Base-by-base conservation (phyloP, 2,888 invertebrate genomes). In the Xanthia icteritia region DNA sequence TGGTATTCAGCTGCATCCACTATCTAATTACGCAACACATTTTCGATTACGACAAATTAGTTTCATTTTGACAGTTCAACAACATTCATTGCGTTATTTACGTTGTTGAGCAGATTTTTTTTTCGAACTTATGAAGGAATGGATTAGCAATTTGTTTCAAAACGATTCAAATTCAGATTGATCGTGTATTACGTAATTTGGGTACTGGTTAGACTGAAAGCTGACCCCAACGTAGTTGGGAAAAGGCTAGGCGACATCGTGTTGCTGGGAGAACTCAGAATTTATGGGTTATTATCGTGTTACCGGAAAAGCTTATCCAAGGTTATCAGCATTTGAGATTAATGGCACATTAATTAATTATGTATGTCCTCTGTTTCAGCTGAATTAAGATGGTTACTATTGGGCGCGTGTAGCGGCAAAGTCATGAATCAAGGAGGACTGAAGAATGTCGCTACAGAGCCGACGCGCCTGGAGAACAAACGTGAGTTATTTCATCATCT, bases 401-500 rank as follows among this genome's bases (percentile, higher is more conserved):
- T 87, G 66, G 88, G 90, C 75, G 89, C 92, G 85, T 92, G 94
- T 95, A 95, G 91, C 89, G 91, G 88, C 69, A 88, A 87, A 86
- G 92, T 91, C 77, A 96, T 96, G 91, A 93, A 92, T 88, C 94
- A 94, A 87, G 89, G 91, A 67, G 94, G 94, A 54, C 85, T 97
- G 82, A 97, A 97, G 88, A 96, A 97, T 92, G 97, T 95, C 88
- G 94, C 96, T 87, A 95, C 97, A 39, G 97, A 97, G 90, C 96
- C 96, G 76, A 92, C 95, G 86, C 96, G 95, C 79, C 92, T 96
- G 71, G 96, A 96, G 68, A 93, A 82, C 81, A 96, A 96, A 92
- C 95, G 97, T 97, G 63, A 95, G 95, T 36, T 39, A 20, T 6
- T 72, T 48, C 6, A 27, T 45, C 3, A 20, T 11, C 8, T 6